A percentile compares a stretch with the other conserved stretches of the same genome.
These are phyloP conservation scores for Paradoxurus hermaphroditus DNA, from an alignment of 2,113 vertebrate species.

Conservation along the genomic window DNA sequence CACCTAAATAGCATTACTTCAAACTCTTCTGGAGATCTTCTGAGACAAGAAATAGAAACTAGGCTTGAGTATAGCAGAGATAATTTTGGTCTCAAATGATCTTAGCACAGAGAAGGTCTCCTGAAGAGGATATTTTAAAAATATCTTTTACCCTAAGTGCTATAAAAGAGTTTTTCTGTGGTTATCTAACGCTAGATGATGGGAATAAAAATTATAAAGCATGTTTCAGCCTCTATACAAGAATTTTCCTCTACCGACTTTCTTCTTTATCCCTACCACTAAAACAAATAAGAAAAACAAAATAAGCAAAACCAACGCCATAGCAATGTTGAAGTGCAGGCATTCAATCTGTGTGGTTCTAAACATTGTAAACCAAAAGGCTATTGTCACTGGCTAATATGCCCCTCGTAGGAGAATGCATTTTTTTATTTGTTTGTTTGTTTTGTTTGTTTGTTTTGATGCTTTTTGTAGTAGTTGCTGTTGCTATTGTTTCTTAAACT, in stretches of 20 bases:
- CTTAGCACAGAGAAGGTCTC: not conserved
- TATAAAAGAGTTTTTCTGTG: constrained; percentile 24
- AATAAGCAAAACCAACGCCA: not conserved
- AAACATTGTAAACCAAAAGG: not conserved
- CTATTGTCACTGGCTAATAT: not conserved
- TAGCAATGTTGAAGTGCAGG: not conserved
- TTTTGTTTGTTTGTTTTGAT: not conserved
- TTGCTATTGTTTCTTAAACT: not conserved
- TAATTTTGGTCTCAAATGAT: constrained; percentile 33
- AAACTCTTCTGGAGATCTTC: not conserved
- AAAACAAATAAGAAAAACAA: not conserved
- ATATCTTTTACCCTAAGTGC: constrained; percentile 27
- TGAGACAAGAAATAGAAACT: constrained; percentile 32
- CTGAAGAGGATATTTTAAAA: constrained; percentile 19
- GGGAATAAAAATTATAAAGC: not conserved
- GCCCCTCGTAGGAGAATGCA: not conserved
- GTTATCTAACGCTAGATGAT: not conserved
- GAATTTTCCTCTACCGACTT: constrained; percentile 27
- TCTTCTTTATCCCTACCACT: not conserved
- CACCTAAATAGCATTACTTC: not conserved
- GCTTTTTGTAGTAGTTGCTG: not conserved
- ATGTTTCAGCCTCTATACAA: not conserved
- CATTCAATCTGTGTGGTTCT: not conserved
- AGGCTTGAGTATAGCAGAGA: not conserved
- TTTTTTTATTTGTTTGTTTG: not conserved